Evolutionary conservation across 35 echinoderm and acorn worm species (phyloP).

Genomic region (Ophioderma brevispina): DNA sequence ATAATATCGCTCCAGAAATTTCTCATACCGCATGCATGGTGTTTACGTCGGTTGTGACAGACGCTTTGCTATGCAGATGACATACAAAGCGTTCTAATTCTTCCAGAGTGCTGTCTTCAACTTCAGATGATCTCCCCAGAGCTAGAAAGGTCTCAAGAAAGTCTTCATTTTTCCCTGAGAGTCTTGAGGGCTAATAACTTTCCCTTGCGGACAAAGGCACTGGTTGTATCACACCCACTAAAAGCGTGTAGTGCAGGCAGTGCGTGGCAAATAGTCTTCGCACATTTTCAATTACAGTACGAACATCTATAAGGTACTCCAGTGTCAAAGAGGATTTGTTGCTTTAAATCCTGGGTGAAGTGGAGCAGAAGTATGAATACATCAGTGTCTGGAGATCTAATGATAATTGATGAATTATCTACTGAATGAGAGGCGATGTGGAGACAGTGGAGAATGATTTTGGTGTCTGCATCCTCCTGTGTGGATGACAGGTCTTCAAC

Average conservation of each 20-base stretch:
- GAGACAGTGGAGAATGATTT: too few species aligned
- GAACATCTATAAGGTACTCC: not conserved
- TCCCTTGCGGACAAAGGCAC: constrained; percentile 9
- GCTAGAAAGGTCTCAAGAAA: not conserved
- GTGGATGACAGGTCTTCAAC: too few species aligned
- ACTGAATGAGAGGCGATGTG: too few species aligned
- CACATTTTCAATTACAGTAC: not conserved
- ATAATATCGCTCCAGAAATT: too few species aligned
- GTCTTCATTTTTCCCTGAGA: not conserved
- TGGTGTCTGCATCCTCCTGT: too few species aligned
- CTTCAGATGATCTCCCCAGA: not conserved
- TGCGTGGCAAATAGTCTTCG: constrained; percentile 4
- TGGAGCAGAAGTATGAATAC: too few species aligned
- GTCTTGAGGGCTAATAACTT: not conserved
- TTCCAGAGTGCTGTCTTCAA: not conserved
- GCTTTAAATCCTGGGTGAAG: too few species aligned
- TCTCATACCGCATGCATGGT: too few species aligned
- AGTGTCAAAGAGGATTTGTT: constrained; percentile 5
- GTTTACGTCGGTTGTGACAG: not conserved
- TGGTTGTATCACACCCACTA: constrained; percentile 11
- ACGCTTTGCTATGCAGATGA: not conserved
- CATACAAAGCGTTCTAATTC: not conserved
- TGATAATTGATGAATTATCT: too few species aligned
- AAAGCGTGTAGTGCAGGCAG: constrained; percentile 1
- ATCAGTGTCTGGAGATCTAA: too few species aligned